These are phyloP conservation scores for Cherax quadricarinatus DNA, from an alignment of 1,140 invertebrate genomes.

Conservation along the genomic window DNA sequence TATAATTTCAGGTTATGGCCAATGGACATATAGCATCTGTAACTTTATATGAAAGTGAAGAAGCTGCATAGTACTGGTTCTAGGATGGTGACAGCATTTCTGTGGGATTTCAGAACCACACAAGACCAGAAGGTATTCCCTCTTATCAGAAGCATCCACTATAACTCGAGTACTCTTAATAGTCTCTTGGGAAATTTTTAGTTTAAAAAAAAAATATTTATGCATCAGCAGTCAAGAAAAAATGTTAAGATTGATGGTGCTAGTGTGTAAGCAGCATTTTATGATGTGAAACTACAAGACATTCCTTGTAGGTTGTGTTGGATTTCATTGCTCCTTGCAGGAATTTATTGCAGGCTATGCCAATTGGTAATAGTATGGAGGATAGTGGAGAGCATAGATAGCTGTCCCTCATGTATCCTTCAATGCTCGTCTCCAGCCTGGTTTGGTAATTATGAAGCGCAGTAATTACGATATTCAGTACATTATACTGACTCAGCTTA, in stretches of 20 bases:
- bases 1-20: constrained; percentile 54
- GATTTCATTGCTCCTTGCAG: background rate
- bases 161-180: background rate
- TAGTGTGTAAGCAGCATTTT: background rate
- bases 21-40: constrained; percentile 70
- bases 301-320: background rate
- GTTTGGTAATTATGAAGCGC: too few species aligned
- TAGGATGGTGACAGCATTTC: constrained; percentile 12
- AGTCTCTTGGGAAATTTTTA: background rate
- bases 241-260: background rate
- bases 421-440: background rate
- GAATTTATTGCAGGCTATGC: background rate
- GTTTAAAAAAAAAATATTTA: background rate
- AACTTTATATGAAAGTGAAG: constrained; percentile 68
- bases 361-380: background rate
- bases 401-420: background rate
- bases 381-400: background rate
- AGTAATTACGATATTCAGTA: too few species aligned
- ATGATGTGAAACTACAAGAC: background rate
- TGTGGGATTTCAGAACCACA: background rate
- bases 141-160: background rate
- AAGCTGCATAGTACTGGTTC: constrained; percentile 68
- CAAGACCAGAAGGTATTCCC: background rate
- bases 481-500: background rate
- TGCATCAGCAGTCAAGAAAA: background rate